These are phyloP conservation scores for Anaspis maculata DNA, from an alignment of 2,888 invertebrate species.

Conservation along the genomic window DNA sequence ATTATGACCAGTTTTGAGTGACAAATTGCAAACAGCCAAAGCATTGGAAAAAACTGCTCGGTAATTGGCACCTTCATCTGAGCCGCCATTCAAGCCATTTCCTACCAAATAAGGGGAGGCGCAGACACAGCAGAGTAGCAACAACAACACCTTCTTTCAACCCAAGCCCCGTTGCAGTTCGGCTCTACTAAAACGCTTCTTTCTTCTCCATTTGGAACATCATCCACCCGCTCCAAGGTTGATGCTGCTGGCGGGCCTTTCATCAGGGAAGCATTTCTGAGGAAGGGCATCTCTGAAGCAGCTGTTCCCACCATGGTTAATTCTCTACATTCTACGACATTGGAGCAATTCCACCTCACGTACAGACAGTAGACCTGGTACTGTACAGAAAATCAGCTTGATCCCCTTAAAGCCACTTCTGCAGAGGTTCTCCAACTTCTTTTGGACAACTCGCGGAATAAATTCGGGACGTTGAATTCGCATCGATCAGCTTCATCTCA, in stretches of 20 bases:
- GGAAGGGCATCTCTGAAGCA: neutral
- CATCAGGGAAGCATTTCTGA: neutral
- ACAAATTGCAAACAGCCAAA: conserved; percentile 17
- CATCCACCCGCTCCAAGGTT: neutral
- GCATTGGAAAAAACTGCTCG: too few relatives aligned
- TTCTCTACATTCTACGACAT: neutral
- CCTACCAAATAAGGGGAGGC: too few relatives aligned
- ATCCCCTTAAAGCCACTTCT: neutral
- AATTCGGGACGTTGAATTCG: conserved; percentile 21
- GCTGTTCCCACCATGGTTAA: neutral
- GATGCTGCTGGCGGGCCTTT: neutral
- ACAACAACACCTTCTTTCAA: too few relatives aligned
- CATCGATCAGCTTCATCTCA: conserved; percentile 22
- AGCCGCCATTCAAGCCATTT: too few relatives aligned
- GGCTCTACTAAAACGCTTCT: neutral
- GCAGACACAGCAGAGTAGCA: too few relatives aligned
- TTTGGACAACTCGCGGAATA: conserved; percentile 3
- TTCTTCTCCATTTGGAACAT: neutral
- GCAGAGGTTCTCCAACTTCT: conserved; percentile 10
- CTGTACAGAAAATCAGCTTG: neutral
- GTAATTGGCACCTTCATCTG: too few relatives aligned
- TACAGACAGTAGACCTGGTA: neutral
- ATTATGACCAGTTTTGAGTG: conserved; percentile 24
- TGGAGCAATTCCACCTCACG: neutral
- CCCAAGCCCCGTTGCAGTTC: too few relatives aligned